Base-by-base conservation (phyloP, 2,797 vertebrate genomes). In the Siniperca undulata region DNA sequence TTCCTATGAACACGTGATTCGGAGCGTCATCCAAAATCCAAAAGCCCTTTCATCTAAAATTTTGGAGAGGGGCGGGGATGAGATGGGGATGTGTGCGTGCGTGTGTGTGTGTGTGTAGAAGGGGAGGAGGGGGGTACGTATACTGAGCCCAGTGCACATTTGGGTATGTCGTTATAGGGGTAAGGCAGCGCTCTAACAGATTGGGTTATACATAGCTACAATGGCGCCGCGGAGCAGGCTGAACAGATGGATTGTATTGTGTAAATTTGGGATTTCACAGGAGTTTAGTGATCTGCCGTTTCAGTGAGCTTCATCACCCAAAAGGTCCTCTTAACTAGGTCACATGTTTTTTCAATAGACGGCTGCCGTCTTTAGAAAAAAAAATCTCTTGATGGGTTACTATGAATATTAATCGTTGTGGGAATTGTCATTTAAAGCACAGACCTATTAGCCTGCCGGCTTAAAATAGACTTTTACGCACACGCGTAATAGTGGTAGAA, bases 21-120 rank as follows among this genome's bases (percentile, higher is more conserved):
- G 87, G 91, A 94, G 95, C 95, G 95, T 96, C 95, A 96, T 94
- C 93, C 95, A 95, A 95, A 94, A 95, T 93, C 94, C 95, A 94
- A 94, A 95, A 96, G 94, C 91, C 92, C 95, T 95, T 96, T 95
- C 95, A 95, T 95, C 93, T 96, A 84, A 95, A 90, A 93, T 92
- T 94, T 95, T 94, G 93, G 94, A 93, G 88, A 94, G 90, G 90
- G 95, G 93, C 90, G 95, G 94, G 93, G 92, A 91, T 85, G 91
- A 83, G 91, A 91, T 91, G 90, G 80, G 71, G 84, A 86, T 88
- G 50, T 88, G 82, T 86, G 81, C 75, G 67, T 65, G 80, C 64
- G 64, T 30, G 83, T 77, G 80, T 65, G 27, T 30, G 81, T 66
- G 82, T 73, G 81, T 60, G 70, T 60, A 53, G 34, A 38, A 38